These are phyloP conservation scores for Drosophila borborema DNA, from an alignment of 2,888 invertebrate species.

Conservation along the genomic window DNA sequence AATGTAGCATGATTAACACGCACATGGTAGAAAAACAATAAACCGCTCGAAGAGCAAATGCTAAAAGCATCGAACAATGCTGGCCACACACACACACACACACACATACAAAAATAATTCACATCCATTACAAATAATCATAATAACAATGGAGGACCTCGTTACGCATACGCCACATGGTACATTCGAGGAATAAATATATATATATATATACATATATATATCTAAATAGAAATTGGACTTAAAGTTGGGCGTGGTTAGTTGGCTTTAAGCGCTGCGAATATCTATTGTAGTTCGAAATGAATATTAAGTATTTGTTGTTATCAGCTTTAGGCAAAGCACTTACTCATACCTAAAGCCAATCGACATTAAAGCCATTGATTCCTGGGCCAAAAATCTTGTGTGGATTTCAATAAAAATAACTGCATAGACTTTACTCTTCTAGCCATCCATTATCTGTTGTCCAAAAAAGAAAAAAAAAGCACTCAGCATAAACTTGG, in stretches of 20 bases:
- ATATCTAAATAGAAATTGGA: neutral
- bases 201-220: neutral
- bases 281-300: neutral
- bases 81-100: slow-evolving; percentile 20
- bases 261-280: neutral
- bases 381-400: neutral
- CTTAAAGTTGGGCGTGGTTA: neutral
- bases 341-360: neutral
- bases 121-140: slow-evolving; percentile 70
- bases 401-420: slow-evolving; percentile 18
- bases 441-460: slow-evolving; percentile 52
- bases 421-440: slow-evolving; percentile 1
- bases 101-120: slow-evolving; percentile 33
- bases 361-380: neutral
- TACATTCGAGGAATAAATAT: too few relatives aligned
- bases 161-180: slow-evolving; percentile 51
- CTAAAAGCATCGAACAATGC: slow-evolving; percentile 68
- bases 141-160: slow-evolving; percentile 61
- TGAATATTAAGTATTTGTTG: neutral
- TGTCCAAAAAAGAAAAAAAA: slow-evolving; percentile 34
- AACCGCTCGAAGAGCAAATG: slow-evolving; percentile 38
- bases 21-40: slow-evolving; percentile 49
- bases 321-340: neutral
- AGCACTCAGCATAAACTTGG: slow-evolving; percentile 63
- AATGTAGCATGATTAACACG: slow-evolving; percentile 74